Conservation (phyloP, 35 echinoderm and acorn worm species). For the Acanthaster planci region DNA sequence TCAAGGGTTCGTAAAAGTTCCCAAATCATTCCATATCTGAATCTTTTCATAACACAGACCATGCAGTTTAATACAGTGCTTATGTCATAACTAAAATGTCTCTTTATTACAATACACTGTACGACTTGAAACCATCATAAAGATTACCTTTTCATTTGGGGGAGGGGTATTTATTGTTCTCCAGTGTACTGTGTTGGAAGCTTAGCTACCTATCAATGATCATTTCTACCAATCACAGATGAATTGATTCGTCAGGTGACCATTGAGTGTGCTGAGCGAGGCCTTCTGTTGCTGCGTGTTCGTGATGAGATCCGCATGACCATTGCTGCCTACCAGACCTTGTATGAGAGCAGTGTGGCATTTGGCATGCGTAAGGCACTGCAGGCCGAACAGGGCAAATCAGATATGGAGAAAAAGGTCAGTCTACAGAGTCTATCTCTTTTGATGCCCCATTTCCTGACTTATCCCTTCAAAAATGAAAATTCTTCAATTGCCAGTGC, state of each 20-base stretch:
- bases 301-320: conserved; percentile 98
- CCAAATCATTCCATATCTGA: too few species aligned
- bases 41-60: too few species aligned
- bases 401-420: conserved; percentile 99
- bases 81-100: too few species aligned
- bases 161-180: too few species aligned
- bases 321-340: conserved; percentile 94
- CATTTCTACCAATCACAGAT: conserved; percentile 44
- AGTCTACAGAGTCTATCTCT: background rate
- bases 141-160: too few species aligned
- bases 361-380: conserved; percentile 98
- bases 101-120: too few species aligned
- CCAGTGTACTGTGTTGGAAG: too few species aligned
- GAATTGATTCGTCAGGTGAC: conserved; percentile 97
- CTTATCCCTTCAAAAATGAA: too few species aligned
- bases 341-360: conserved; percentile 98
- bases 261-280: conserved; percentile 97
- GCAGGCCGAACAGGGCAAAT: conserved; percentile 97
- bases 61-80: too few species aligned
- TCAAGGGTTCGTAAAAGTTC: too few species aligned
- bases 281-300: conserved; percentile 84
- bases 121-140: too few species aligned
- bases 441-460: too few species aligned
- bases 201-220: background rate
- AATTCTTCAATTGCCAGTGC: background rate